Conservation (phyloP, 2,113 vertebrate species). For the Panurus biarmicus region DNA sequence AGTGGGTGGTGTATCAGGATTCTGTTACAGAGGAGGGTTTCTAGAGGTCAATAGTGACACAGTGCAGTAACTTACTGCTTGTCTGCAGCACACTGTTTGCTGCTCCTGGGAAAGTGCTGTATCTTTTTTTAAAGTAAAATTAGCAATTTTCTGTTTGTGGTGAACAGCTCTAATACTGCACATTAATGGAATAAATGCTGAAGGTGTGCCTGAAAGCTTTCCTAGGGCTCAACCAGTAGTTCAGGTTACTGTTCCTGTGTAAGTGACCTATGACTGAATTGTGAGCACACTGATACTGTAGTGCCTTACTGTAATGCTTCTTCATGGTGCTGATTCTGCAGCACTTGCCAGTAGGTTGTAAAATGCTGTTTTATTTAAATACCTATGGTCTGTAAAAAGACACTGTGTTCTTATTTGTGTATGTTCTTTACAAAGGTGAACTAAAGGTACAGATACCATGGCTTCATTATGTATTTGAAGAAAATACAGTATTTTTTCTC, state of each 20-base stretch:
- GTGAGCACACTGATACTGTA: conserved; percentile 63
- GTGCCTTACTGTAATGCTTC: conserved; percentile 66
- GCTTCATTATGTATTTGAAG: neutral
- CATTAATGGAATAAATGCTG: conserved; percentile 65
- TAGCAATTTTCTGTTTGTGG: neutral
- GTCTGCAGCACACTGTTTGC: neutral
- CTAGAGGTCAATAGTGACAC: conserved; percentile 53
- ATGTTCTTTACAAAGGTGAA: neutral
- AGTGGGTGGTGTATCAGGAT: conserved; percentile 76
- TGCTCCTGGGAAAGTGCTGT: neutral
- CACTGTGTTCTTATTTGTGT: conserved; percentile 47
- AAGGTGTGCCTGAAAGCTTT: conserved; percentile 69
- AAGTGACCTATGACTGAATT: conserved; percentile 40
- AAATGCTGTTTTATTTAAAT: conserved; percentile 34
- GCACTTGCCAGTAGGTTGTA: conserved; percentile 45
- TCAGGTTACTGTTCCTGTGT: conserved; percentile 56
- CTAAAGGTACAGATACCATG: neutral
- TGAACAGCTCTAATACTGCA: neutral
- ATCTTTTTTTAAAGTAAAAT: neutral
- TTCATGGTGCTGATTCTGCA: conserved; percentile 30
- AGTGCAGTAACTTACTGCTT: conserved; percentile 21
- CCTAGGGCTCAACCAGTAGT: neutral
- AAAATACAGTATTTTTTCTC: neutral
- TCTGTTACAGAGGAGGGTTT: conserved; percentile 70
- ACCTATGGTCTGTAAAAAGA: neutral